Percentiles rank a stretch among this genome's conserved stretches.
Evolutionary conservation across 2,113 vertebrate species (phyloP).

Genomic region (Fukomys damarensis): DNA sequence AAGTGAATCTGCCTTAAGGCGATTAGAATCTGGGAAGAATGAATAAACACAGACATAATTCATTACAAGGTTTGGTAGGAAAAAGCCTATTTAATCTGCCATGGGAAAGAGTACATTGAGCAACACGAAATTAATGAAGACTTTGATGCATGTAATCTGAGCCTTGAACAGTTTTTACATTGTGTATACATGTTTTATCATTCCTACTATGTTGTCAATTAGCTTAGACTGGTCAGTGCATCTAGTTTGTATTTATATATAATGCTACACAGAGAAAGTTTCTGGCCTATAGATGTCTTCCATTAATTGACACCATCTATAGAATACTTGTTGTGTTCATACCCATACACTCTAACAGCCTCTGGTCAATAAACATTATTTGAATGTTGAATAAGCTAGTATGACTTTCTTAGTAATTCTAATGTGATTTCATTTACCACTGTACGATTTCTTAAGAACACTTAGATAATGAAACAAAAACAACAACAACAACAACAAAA

Average conservation of each 20-base stretch:
- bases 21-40: conserved; percentile 26
- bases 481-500: conserved; percentile 38
- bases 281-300: neutral
- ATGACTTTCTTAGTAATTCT: conserved; percentile 45
- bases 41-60: neutral
- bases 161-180: neutral
- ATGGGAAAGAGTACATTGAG: conserved; percentile 23
- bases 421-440: conserved; percentile 52
- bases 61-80: conserved; percentile 28
- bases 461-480: conserved; percentile 35
- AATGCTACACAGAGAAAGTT: neutral
- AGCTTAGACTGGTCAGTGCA: conserved; percentile 1
- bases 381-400: conserved; percentile 51
- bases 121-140: conserved; percentile 31
- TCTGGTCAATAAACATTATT: conserved; percentile 31
- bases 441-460: conserved; percentile 58
- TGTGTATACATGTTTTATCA: neutral
- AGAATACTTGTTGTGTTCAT: neutral
- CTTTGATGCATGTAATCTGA: conserved; percentile 35
- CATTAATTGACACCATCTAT: neutral
- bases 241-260: conserved; percentile 7
- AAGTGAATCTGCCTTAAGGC: neutral
- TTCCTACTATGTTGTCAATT: conserved; percentile 32
- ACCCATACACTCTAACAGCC: neutral
- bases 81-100: neutral